Evolutionary conservation across 1,140 invertebrate species (phyloP).

Genomic region (Steinernema khuongi): DNA sequence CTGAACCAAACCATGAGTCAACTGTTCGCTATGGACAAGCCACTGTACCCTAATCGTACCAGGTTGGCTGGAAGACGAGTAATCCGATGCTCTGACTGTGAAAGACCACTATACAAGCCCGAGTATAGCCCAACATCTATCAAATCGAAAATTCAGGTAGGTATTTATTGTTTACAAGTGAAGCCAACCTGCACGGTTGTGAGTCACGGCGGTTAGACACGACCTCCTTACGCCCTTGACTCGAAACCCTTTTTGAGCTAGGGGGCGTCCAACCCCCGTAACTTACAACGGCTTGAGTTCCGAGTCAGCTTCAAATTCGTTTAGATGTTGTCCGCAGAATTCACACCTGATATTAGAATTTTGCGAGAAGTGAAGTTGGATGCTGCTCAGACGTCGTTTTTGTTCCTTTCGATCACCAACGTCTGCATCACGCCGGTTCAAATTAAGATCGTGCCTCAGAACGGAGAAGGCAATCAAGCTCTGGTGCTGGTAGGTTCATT

Average conservation of each 20-base stretch:
- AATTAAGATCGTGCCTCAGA: neutral
- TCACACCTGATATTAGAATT: neutral
- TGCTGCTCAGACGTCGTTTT: neutral
- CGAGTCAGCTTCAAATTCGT: too few relatives aligned
- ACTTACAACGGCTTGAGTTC: too few relatives aligned
- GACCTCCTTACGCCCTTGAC: too few relatives aligned
- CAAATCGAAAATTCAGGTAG: neutral
- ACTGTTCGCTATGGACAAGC: neutral
- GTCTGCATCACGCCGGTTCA: neutral
- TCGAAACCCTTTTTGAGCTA: neutral
- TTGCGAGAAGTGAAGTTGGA: neutral
- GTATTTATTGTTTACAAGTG: too few relatives aligned
- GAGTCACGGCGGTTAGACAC: too few relatives aligned
- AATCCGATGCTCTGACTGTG: neutral
- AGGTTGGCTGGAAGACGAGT: neutral
- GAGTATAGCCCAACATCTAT: conserved; percentile 1
- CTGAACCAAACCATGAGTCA: neutral
- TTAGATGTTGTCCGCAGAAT: neutral
- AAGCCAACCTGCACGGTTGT: too few relatives aligned
- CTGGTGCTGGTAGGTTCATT: neutral
- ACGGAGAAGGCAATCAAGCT: neutral
- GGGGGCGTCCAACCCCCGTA: too few relatives aligned
- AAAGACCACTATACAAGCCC: neutral
- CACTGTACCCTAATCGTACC: neutral
- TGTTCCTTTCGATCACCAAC: neutral